These are phyloP conservation scores for Alethe castanea DNA, from an alignment of 2,113 vertebrate genomes.

Conservation along the genomic window DNA sequence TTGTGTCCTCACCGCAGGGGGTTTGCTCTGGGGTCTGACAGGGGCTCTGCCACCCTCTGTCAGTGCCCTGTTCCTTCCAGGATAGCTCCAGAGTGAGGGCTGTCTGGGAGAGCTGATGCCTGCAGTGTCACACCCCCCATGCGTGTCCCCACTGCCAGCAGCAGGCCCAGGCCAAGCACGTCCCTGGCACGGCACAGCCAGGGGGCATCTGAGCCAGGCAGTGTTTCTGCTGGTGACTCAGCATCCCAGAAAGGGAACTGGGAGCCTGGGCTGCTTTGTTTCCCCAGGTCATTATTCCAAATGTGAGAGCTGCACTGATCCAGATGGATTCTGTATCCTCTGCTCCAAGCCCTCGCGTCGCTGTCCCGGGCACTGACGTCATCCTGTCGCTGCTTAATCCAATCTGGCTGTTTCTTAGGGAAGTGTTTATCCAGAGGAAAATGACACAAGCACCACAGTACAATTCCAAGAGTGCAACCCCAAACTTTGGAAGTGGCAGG, in stretches of 20 bases:
- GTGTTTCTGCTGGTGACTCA: not conserved
- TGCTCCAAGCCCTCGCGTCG: accelerated
- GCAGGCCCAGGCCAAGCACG: not conserved
- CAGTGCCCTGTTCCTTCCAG: not conserved
- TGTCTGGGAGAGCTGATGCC: not conserved
- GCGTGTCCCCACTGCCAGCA: not conserved
- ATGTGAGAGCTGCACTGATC: not conserved
- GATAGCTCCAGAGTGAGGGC: not conserved
- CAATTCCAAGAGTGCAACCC: not conserved
- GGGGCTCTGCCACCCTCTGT: not conserved
- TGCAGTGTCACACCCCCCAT: not conserved
- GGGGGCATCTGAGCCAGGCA: not conserved
- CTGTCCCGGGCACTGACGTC: accelerated
- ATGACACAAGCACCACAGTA: accelerated
- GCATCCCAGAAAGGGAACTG: not conserved
- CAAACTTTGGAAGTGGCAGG: not conserved
- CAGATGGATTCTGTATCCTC: not conserved
- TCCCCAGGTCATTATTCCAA: not conserved
- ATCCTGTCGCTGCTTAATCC: not conserved
- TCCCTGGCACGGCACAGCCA: not conserved
- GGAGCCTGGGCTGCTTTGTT: not conserved
- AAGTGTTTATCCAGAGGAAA: not conserved
- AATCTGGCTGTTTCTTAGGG: not conserved
- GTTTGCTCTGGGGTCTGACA: not conserved
- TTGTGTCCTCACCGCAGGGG: not conserved